Conservation (phyloP, 2,113 vertebrate genomes). For the Centropristis striata region DNA sequence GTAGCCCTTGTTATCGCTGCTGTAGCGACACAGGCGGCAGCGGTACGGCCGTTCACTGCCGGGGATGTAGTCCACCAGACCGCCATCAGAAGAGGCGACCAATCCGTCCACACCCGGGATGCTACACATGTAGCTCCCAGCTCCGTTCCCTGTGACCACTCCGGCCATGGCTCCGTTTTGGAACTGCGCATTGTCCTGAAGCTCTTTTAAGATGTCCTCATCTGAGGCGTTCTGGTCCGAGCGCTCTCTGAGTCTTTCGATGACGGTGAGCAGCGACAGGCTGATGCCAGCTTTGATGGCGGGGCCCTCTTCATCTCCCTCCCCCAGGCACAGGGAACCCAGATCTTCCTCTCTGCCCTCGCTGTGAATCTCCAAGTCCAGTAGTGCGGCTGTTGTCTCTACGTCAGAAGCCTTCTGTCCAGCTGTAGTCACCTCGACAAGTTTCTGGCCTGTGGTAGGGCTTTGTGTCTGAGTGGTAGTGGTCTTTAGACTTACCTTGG, state of each 20-base stretch:
- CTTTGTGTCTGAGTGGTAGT: slow-evolving; percentile 71
- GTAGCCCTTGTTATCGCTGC: slow-evolving; percentile 96
- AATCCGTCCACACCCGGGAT: slow-evolving; percentile 53
- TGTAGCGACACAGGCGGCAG: slow-evolving; percentile 95
- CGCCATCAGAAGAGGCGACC: slow-evolving; percentile 68
- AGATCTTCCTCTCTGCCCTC: slow-evolving; percentile 59
- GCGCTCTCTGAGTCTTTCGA: slow-evolving; percentile 94
- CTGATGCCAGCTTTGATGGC: slow-evolving; percentile 95
- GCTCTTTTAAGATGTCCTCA: slow-evolving; percentile 95
- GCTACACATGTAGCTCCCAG: slow-evolving; percentile 37
- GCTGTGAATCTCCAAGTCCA: slow-evolving; percentile 78
- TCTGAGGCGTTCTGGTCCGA: slow-evolving; percentile 97
- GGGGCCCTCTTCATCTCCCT: slow-evolving; percentile 86
- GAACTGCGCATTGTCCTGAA: slow-evolving; percentile 95
- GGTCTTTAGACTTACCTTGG: slow-evolving; percentile 80
- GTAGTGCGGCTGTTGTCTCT: slow-evolving; percentile 75
- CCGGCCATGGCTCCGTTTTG: slow-evolving; percentile 73
- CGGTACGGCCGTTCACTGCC: slow-evolving; percentile 91
- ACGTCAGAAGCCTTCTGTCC: slow-evolving; percentile 66
- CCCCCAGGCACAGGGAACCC: slow-evolving; percentile 40
- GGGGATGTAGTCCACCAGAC: slow-evolving; percentile 91
- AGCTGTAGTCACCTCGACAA: slow-evolving; percentile 74
- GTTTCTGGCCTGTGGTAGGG: slow-evolving; percentile 82
- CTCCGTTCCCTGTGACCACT: slow-evolving; percentile 35
- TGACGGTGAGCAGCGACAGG: slow-evolving; percentile 95